A percentile compares a stretch with the other conserved stretches of the same genome.
phyloP scores from a whole-genome alignment of 2,888 invertebrate species.

The Plusia festucae region DNA sequence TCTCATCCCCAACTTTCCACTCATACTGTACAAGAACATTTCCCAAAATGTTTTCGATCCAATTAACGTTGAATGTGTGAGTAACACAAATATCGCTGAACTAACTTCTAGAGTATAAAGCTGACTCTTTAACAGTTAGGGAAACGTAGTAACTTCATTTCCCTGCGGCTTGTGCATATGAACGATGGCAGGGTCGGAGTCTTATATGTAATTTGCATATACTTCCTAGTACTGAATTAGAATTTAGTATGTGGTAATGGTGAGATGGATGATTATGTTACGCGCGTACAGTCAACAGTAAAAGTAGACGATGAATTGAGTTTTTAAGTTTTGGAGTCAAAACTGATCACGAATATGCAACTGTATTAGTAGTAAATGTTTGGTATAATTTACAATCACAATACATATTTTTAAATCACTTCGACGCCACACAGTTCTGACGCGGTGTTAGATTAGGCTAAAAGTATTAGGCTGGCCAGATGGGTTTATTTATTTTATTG shows the following conservation, averaged over 20 bases:
- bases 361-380: too few species aligned
- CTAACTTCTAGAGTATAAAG: neutral
- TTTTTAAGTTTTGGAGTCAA: too few species aligned
- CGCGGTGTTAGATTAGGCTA: too few species aligned
- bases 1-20: neutral
- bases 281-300: too few species aligned
- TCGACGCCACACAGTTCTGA: too few species aligned
- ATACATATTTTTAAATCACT: too few species aligned
- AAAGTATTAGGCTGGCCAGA: too few species aligned
- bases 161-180: conserved; percentile 21
- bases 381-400: too few species aligned
- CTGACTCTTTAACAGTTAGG: conserved; percentile 12
- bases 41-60: neutral
- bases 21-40: neutral
- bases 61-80: conserved; percentile 15
- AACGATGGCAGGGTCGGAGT: conserved; percentile 12
- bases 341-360: too few species aligned
- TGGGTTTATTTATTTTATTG: too few species aligned
- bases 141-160: conserved; percentile 18
- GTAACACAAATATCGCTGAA: conserved; percentile 9
- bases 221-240: neutral
- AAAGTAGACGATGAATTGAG: too few species aligned
- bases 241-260: conserved; percentile 2
- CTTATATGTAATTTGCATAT: neutral
- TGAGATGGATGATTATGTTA: neutral